A percentile compares a stretch with the other conserved stretches of the same genome.
Conservation (phyloP, 2,888 invertebrate genomes). For the Hydrotaea diabolus region DNA sequence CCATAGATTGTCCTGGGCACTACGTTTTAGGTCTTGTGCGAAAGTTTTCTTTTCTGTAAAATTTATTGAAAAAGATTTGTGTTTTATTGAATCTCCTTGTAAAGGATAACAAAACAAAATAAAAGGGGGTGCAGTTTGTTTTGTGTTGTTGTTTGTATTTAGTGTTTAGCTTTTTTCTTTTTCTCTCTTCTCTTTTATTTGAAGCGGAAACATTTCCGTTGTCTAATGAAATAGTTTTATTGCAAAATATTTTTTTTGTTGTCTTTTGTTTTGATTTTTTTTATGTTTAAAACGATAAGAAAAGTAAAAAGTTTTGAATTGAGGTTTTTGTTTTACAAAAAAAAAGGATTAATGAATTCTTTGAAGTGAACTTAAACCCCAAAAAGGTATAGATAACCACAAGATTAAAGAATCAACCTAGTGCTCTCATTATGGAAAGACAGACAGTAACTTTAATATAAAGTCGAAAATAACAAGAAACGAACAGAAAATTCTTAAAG, state of each 20-base stretch:
- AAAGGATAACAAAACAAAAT: conserved; percentile 2
- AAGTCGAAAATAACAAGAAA: no score
- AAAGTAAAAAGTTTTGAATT: conserved; percentile 19
- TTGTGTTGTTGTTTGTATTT: background rate
- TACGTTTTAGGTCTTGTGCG: background rate
- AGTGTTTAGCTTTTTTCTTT: no score
- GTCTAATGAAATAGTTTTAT: conserved; percentile 34
- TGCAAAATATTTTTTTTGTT: background rate
- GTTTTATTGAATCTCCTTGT: conserved; percentile 24
- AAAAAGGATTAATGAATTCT: no score
- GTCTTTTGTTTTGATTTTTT: background rate
- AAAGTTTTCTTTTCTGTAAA: conserved; percentile 21
- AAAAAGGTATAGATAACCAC: no score
- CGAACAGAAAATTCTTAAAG: no score
- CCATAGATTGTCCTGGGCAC: conserved; percentile 41
- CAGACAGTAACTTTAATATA: no score
- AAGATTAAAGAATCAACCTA: no score
- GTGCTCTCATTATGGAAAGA: no score
- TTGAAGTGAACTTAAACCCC: background rate
- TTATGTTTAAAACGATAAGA: background rate
- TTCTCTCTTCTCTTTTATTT: background rate
- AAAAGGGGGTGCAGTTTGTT: background rate
- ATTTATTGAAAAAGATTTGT: conserved; percentile 34
- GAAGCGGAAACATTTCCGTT: background rate
- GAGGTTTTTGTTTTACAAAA: background rate